A percentile compares a stretch with the other conserved stretches of the same genome.
Conservation (phyloP, 1,140 invertebrate species). For the Capitella teleta region DNA sequence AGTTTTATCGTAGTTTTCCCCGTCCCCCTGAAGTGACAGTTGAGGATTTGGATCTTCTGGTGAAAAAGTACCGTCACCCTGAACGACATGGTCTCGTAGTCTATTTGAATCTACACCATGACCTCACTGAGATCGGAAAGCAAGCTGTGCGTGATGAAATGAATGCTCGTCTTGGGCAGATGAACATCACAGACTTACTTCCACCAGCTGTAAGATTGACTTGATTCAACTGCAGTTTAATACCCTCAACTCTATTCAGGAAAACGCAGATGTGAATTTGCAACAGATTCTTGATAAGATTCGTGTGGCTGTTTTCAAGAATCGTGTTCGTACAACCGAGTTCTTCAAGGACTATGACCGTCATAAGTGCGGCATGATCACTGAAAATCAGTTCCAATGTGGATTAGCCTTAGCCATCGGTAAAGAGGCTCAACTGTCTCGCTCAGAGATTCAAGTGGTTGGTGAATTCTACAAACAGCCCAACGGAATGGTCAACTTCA, state of each 20-base stretch:
- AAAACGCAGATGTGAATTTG: conserved; percentile 25
- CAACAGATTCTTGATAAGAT: conserved; percentile 39
- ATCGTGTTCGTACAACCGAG: conserved; percentile 37
- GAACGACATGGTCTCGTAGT: conserved; percentile 29
- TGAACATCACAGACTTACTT: too few relatives aligned
- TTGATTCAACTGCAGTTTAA: too few relatives aligned
- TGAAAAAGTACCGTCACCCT: conserved; percentile 35
- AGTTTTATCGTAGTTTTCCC: conserved; percentile 40
- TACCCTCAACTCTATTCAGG: too few relatives aligned
- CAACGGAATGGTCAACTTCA: conserved; percentile 36
- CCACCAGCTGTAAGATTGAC: too few relatives aligned
- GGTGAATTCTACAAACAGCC: conserved; percentile 33
- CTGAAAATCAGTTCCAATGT: conserved; percentile 41
- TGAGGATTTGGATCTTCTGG: conserved; percentile 30
- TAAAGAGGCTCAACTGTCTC: conserved; percentile 35
- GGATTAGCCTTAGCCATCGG: conserved; percentile 32
- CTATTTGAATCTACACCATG: conserved; percentile 40
- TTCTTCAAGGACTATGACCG: conserved; percentile 43
- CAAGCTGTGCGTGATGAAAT: not conserved
- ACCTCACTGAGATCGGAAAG: conserved; percentile 18
- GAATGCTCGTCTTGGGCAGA: too few relatives aligned
- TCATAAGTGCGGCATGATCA: conserved; percentile 35
- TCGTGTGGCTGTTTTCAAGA: conserved; percentile 35
- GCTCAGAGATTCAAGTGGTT: conserved; percentile 35
- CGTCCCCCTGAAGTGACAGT: conserved; percentile 32